Percentiles rank a stretch among this genome's conserved stretches.
phyloP scores from a whole-genome alignment of 2,888 invertebrate genomes.

The Ichneumoninae sp. region DNA sequence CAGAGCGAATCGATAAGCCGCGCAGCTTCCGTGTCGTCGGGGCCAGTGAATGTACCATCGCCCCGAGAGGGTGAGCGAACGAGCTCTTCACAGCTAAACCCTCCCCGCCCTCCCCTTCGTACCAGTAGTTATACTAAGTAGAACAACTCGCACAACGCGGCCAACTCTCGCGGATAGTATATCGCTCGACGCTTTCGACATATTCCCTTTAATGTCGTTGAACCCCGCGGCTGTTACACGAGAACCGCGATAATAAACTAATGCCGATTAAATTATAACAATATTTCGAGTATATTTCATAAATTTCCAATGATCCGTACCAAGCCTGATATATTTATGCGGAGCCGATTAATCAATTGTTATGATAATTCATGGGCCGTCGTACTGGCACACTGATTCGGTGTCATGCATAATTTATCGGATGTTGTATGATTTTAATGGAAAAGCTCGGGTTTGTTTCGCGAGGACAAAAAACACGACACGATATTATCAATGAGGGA shows the following conservation, averaged over 20 bases:
- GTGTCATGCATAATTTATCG: slow-evolving; percentile 1
- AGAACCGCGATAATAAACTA: neutral
- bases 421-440: neutral
- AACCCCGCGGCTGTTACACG: neutral
- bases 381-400: neutral
- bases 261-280: slow-evolving; percentile 19
- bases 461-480: neutral
- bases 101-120: neutral
- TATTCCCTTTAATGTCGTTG: slow-evolving; percentile 40
- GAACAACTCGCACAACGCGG: slow-evolving; percentile 35
- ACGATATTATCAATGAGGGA: neutral
- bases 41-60: slow-evolving; percentile 57
- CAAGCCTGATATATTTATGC: neutral
- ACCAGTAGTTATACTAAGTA: slow-evolving; percentile 51
- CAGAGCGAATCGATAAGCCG: slow-evolving; percentile 72
- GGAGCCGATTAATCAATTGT: slow-evolving; percentile 34
- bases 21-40: slow-evolving; percentile 67
- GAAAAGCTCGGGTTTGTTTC: neutral
- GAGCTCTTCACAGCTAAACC: slow-evolving; percentile 52
- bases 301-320: neutral
- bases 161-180: slow-evolving; percentile 26
- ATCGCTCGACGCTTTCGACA: slow-evolving; percentile 10
- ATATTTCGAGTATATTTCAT: slow-evolving; percentile 5
- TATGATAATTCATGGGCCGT: neutral
- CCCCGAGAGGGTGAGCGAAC: slow-evolving; percentile 48